Percentiles rank a stretch among this genome's conserved stretches.
phyloP scores from a whole-genome alignment of 2,888 invertebrate genomes.

The Crocallis elinguaria region DNA sequence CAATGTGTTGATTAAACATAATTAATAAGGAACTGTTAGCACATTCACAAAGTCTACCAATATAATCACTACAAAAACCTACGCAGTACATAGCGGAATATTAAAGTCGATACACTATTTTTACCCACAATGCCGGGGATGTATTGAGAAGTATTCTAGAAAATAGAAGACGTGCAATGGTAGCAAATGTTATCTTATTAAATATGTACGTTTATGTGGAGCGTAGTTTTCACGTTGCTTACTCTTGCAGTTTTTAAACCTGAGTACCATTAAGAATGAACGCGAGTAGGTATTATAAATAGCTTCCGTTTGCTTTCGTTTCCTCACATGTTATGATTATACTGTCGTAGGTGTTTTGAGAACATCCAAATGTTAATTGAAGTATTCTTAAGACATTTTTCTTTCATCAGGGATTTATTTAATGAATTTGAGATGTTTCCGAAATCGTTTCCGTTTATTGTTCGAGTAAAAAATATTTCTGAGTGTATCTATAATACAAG shows the following conservation, averaged over 20 bases:
- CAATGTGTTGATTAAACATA: conserved; percentile 13
- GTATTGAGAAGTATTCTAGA: conserved; percentile 23
- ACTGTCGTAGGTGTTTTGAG: conserved; percentile 59
- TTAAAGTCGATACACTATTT: conserved; percentile 14
- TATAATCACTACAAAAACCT: background rate
- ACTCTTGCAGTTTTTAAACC: conserved; percentile 6
- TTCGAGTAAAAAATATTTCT: background rate
- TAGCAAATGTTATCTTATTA: conserved; percentile 21
- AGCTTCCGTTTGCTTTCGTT: conserved; percentile 52
- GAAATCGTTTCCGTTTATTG: background rate
- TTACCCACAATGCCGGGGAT: conserved; percentile 17
- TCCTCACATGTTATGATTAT: conserved; percentile 57
- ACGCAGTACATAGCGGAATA: conserved; percentile 1
- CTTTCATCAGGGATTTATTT: conserved; percentile 21
- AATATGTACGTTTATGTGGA: conserved; percentile 21
- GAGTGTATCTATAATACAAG: background rate
- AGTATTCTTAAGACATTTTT: conserved; percentile 39
- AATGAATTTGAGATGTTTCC: conserved; percentile 2
- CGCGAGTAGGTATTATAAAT: conserved; percentile 38
- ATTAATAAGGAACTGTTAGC: conserved; percentile 10
- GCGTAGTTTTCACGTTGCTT: conserved; percentile 18
- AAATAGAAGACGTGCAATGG: conserved; percentile 29
- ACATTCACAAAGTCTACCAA: conserved; percentile 1
- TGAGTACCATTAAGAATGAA: conserved; percentile 19
- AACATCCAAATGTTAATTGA: conserved; percentile 56